Evolutionary conservation across 2,113 vertebrate genomes (phyloP).

Genomic region (Cyprinodon tularosa): DNA sequence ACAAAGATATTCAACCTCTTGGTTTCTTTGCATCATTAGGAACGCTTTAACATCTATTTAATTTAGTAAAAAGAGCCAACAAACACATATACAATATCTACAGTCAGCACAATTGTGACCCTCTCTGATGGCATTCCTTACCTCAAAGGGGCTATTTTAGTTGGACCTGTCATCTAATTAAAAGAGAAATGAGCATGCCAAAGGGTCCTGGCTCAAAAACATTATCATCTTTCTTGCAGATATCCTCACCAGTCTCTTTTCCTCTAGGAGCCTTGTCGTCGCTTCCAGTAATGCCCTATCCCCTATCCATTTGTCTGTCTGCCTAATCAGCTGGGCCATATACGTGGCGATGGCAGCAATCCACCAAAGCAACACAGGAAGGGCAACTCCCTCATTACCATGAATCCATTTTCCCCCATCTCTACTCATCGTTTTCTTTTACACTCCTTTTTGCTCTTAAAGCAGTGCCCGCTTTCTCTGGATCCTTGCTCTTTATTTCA

Average conservation of each 20-base stretch:
- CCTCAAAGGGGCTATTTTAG: conserved; percentile 29
- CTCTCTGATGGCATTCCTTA: conserved; percentile 35
- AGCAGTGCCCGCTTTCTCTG: conserved; percentile 5
- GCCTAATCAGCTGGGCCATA: conserved; percentile 62
- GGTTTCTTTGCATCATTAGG: not conserved
- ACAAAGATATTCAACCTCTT: not conserved
- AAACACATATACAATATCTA: conserved; percentile 12
- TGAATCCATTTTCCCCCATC: conserved; percentile 44
- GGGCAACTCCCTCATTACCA: conserved; percentile 51
- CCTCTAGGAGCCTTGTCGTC: conserved; percentile 30
- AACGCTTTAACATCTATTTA: not conserved
- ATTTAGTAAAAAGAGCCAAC: conserved; percentile 10
- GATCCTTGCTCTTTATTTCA: conserved; percentile 48
- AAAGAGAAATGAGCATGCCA: conserved; percentile 44
- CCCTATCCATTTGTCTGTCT: conserved; percentile 61
- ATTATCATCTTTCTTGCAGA: conserved; percentile 57
- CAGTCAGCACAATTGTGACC: conserved; percentile 21
- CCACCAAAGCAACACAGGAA: conserved; percentile 48
- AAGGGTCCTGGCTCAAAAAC: conserved; percentile 47
- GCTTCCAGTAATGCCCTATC: conserved; percentile 28
- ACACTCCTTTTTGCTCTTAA: conserved; percentile 14
- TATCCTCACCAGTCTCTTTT: conserved; percentile 32
- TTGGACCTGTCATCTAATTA: conserved; percentile 58
- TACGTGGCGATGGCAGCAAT: conserved; percentile 52
- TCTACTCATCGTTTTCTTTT: conserved; percentile 28